These are phyloP conservation scores for Rhynchopsitta pachyrhyncha DNA, from an alignment of 2,113 vertebrate genomes.

Conservation along the genomic window DNA sequence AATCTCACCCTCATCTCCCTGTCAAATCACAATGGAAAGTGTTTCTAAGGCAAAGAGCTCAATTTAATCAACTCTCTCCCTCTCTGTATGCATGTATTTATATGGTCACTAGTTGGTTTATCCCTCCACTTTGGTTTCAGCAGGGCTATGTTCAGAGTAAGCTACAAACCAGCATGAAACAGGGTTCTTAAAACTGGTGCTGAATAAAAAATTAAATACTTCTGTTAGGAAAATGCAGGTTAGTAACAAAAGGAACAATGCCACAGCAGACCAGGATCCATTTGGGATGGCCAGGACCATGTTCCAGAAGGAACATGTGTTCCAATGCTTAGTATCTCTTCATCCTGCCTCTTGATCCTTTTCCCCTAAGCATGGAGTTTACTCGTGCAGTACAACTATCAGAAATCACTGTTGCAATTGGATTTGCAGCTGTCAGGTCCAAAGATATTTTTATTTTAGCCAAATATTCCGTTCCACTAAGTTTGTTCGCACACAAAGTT, in stretches of 20 bases:
- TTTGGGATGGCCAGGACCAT: not conserved
- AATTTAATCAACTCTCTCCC: not conserved
- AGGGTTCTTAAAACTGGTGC: not conserved
- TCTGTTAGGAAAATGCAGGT: not conserved
- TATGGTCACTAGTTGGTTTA: not conserved
- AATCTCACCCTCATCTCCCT: not conserved
- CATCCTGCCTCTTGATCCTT: not conserved
- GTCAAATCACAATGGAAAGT: not conserved
- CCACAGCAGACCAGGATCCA: not conserved
- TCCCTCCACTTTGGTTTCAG: not conserved
- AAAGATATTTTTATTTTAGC: slow-evolving; percentile 19
- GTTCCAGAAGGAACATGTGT: not conserved
- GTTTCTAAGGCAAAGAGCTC: not conserved
- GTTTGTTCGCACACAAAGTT: not conserved
- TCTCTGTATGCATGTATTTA: not conserved
- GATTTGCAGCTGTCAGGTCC: not conserved
- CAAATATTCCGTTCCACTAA: slow-evolving; percentile 4
- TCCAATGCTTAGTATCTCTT: not conserved
- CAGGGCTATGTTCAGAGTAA: not conserved
- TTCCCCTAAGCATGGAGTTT: not conserved
- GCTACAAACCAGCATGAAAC: not conserved
- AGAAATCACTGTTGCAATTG: slow-evolving; percentile 17
- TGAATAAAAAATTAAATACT: not conserved
- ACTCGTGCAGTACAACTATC: not conserved
- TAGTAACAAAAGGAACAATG: not conserved